Evolutionary conservation across 1,140 invertebrate genomes (phyloP).

Genomic region (Drosophila repleta): DNA sequence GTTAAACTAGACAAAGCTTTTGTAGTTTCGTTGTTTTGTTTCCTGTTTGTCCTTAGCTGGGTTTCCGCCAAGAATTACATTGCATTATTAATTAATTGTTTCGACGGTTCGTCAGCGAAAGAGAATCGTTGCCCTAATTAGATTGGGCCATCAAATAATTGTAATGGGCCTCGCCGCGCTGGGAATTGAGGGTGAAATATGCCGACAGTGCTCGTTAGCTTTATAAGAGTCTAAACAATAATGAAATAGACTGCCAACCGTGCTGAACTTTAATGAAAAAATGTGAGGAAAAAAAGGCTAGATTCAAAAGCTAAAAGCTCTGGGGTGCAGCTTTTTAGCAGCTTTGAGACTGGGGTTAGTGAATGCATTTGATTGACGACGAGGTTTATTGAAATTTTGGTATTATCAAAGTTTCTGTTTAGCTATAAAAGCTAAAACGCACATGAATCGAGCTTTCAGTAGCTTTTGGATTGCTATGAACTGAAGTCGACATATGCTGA

Average conservation of each 20-base stretch:
- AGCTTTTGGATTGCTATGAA: no score
- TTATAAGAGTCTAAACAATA: slow-evolving; percentile 5
- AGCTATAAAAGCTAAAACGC: no score
- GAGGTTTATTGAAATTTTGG: no score
- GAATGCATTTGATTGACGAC: no score
- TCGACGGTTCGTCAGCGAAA: slow-evolving; percentile 26
- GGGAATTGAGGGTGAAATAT: slow-evolving; percentile 18
- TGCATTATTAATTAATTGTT: slow-evolving; percentile 54
- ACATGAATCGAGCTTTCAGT: slow-evolving; percentile 1
- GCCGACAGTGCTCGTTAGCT: slow-evolving; percentile 14
- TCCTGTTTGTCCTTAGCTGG: slow-evolving; percentile 5
- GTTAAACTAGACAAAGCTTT: slow-evolving; percentile 34
- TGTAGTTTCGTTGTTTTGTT: slow-evolving; percentile 19
- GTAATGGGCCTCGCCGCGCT: slow-evolving; percentile 2
- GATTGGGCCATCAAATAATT: slow-evolving; percentile 42
- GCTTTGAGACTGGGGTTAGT: not conserved
- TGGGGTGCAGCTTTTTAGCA: not conserved
- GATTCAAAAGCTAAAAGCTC: not conserved
- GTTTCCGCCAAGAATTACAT: slow-evolving; percentile 36
- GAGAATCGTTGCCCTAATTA: slow-evolving; percentile 53
- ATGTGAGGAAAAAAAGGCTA: no score
- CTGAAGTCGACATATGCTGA: no score
- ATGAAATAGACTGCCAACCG: not conserved
- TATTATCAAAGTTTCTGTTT: no score
- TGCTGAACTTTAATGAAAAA: not conserved